Percentiles rank a stretch among this genome's conserved stretches.
Conservation (phyloP, 2,888 invertebrate species). For the Meteorus cinctellus region DNA sequence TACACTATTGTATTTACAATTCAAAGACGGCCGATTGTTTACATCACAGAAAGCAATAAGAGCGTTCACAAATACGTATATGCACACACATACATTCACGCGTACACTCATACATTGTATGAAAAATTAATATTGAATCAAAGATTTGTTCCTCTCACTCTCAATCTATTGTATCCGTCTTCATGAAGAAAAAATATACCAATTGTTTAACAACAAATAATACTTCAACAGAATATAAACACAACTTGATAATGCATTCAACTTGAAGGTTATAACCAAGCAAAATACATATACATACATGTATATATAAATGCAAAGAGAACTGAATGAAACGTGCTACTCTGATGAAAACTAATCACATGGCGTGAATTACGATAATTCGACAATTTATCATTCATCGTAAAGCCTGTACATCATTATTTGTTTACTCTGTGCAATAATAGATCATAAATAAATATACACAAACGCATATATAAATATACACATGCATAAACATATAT, state of each 20-base stretch:
- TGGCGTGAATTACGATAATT: slow-evolving; percentile 5
- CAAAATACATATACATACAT: not conserved
- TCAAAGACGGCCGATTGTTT: slow-evolving; percentile 27
- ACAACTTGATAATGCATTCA: slow-evolving; percentile 14
- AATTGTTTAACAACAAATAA: not conserved
- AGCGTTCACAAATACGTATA: not conserved
- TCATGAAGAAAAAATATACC: slow-evolving; percentile 1
- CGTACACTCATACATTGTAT: not conserved
- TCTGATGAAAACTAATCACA: slow-evolving; percentile 14
- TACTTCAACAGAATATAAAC: not conserved
- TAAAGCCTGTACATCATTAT: slow-evolving; percentile 8
- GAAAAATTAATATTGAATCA: not conserved
- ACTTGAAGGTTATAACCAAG: slow-evolving; percentile 32
- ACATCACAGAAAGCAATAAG: slow-evolving; percentile 19
- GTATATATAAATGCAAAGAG: not conserved
- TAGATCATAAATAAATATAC: slow-evolving; percentile 10
- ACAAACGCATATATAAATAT: not conserved
- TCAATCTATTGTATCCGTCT: not conserved
- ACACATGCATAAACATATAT: not conserved
- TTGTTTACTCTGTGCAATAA: slow-evolving; percentile 26
- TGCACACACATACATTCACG: not conserved
- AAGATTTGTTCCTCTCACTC: slow-evolving; percentile 2
- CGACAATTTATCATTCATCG: not conserved
- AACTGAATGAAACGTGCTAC: slow-evolving; percentile 15
- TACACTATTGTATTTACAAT: slow-evolving; percentile 8